phyloP scores from a whole-genome alignment of 2,113 vertebrate species.

The Mesoclemmys tuberculata region DNA sequence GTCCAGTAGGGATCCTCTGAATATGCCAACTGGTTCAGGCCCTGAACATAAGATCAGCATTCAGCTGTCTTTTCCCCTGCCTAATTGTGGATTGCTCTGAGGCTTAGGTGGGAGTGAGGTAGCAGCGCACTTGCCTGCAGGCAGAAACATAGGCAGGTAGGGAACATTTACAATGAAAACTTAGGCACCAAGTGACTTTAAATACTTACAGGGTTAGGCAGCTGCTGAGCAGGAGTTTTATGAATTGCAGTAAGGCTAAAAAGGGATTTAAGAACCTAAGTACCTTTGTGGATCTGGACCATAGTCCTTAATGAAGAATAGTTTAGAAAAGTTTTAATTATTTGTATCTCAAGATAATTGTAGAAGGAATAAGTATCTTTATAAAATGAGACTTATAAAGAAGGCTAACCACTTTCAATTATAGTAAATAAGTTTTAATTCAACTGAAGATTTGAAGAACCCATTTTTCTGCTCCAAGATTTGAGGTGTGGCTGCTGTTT shows the following conservation, averaged over 20 bases:
- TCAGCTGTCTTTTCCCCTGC: not conserved
- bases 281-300: not conserved
- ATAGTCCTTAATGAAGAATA: not conserved
- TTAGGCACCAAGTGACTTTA: not conserved
- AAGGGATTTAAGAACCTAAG: not conserved
- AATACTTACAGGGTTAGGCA: not conserved
- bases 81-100: not conserved
- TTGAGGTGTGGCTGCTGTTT: not conserved
- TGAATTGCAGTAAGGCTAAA: not conserved
- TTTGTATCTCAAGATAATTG: not conserved
- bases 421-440: conserved; percentile 5
- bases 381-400: not conserved
- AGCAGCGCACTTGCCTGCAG: not conserved
- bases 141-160: not conserved
- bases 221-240: not conserved
- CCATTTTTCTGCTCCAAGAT: not conserved
- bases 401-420: not conserved
- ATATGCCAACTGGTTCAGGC: not conserved
- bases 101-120: not conserved
- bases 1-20: too few species aligned
- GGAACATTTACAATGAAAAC: not conserved
- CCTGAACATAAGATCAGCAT: not conserved
- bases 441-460: not conserved
- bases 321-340: not conserved
- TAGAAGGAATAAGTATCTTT: not conserved